Percentiles rank a stretch among this genome's conserved stretches.
Evolutionary conservation across 2,113 vertebrate genomes (phyloP).

Genomic region (Anas platyrhynchos): DNA sequence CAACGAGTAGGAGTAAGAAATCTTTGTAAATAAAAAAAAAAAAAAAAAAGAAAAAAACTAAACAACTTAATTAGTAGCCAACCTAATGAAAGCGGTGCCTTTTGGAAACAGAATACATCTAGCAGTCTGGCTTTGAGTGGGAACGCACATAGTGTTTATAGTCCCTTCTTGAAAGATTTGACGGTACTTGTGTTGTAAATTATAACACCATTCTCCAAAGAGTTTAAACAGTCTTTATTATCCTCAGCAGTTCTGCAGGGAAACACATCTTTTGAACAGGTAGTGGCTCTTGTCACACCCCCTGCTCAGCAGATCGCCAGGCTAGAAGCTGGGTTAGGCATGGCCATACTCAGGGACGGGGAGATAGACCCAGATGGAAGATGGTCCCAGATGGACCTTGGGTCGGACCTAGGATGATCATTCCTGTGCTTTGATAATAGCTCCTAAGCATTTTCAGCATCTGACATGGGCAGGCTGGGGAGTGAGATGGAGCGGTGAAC

Average conservation of each 20-base stretch:
- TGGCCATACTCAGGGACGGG: neutral
- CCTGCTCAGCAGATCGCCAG: neutral
- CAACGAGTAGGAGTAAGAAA: neutral
- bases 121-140: neutral
- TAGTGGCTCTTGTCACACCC: accelerated
- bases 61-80: neutral
- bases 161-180: neutral
- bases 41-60: neutral
- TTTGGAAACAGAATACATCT: neutral
- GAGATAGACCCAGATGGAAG: neutral
- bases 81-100: neutral
- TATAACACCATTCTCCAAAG: neutral
- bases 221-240: neutral
- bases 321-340: neutral
- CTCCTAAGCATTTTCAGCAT: neutral
- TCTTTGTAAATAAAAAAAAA: neutral
- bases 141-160: neutral
- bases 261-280: neutral
- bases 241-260: neutral
- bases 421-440: neutral
- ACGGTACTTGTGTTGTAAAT: neutral
- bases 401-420: accelerated
- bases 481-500: neutral
- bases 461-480: neutral
- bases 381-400: neutral